Evolutionary conservation across 2,797 vertebrate genomes (phyloP).

Genomic region (Enteromius radiatus): DNA sequence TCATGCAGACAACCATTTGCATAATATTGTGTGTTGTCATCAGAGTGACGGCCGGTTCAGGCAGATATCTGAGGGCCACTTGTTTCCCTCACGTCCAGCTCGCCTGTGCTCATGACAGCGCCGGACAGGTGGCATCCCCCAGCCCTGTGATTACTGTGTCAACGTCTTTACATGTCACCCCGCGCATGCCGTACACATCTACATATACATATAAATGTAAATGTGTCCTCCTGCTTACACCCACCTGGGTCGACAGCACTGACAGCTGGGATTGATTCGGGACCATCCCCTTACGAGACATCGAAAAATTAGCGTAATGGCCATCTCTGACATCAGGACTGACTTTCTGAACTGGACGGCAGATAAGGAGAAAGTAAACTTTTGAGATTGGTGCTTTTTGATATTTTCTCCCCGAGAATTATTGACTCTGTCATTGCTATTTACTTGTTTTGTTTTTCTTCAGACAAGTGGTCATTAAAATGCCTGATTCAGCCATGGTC

Average conservation of each 20-base stretch:
- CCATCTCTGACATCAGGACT: constrained; percentile 65
- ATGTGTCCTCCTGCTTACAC: constrained; percentile 70
- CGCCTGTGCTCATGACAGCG: constrained; percentile 67
- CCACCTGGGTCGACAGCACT: constrained; percentile 62
- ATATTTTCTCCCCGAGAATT: constrained; percentile 21
- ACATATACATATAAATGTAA: constrained; percentile 79
- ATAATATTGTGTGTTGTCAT: constrained; percentile 82
- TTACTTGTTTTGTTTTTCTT: constrained; percentile 32
- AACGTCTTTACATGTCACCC: constrained; percentile 78
- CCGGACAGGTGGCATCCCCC: constrained; percentile 76
- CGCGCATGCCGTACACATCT: constrained; percentile 68
- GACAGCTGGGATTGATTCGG: constrained; percentile 79
- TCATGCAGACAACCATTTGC: constrained; percentile 73
- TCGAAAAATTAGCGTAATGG: constrained; percentile 54
- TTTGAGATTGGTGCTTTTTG: constrained; percentile 22
- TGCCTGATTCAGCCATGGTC: constrained; percentile 58
- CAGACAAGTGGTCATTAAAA: constrained; percentile 53
- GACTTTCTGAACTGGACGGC: constrained; percentile 59
- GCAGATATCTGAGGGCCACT: constrained; percentile 71
- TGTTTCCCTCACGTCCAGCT: constrained; percentile 55
- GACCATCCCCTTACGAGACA: constrained; percentile 62
- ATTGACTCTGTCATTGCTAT: constrained; percentile 44
- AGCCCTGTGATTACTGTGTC: constrained; percentile 83
- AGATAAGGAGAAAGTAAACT: constrained; percentile 52
- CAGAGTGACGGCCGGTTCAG: constrained; percentile 70